Evolutionary conservation across 2,113 vertebrate species (phyloP).

Genomic region (Coryphaenoides rupestris): DNA sequence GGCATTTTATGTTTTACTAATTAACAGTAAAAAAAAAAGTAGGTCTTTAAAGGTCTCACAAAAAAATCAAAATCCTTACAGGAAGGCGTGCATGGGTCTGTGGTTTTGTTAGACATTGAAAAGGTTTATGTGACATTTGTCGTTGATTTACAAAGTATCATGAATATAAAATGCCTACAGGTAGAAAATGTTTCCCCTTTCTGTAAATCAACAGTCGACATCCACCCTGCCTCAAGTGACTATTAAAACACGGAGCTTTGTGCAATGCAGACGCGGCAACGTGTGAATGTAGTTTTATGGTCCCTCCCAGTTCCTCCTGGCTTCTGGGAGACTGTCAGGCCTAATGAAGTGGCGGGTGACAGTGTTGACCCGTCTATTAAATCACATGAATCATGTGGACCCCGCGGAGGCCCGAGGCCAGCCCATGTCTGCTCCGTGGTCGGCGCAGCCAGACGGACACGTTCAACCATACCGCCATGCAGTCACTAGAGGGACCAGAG

Average conservation of each 20-base stretch:
- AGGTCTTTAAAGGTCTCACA: too few species aligned
- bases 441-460: constrained; percentile 30
- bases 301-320: neutral
- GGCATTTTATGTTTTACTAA: too few species aligned
- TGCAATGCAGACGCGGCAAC: neutral
- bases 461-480: constrained; percentile 20
- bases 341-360: constrained; percentile 57
- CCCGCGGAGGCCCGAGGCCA: constrained; percentile 47
- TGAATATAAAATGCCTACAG: too few species aligned
- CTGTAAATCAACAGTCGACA: too few species aligned
- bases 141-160: too few species aligned
- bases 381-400: constrained; percentile 59
- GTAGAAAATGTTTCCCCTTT: too few species aligned
- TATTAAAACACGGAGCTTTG: neutral
- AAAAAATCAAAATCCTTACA: too few species aligned
- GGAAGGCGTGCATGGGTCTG: too few species aligned
- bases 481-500: constrained; percentile 68
- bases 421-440: constrained; percentile 21
- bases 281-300: too few species aligned
- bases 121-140: too few species aligned
- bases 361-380: constrained; percentile 63
- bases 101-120: too few species aligned
- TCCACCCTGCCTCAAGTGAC: neutral
- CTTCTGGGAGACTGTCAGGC: constrained; percentile 18
- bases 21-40: too few species aligned